Conservation (phyloP, 1,140 invertebrate genomes). For the Brachionus sp. region DNA sequence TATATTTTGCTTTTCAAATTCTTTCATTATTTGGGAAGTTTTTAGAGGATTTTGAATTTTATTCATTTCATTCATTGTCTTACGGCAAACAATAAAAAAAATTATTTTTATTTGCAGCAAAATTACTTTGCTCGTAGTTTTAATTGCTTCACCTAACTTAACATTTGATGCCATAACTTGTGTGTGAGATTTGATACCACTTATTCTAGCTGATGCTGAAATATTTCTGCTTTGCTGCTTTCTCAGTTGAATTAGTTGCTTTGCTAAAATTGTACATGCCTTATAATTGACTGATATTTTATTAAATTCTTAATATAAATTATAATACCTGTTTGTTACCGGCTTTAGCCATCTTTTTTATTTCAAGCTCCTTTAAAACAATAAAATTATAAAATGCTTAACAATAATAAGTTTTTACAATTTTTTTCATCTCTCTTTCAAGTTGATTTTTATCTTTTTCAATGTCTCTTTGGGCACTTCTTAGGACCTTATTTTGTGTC, state of each 20-base stretch:
- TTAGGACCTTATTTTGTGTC: slow-evolving; percentile 72
- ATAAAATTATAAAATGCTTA: slow-evolving; percentile 21
- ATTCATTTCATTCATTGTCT: slow-evolving; percentile 81
- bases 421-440: slow-evolving; percentile 82
- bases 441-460: slow-evolving; percentile 74
- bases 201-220: slow-evolving; percentile 70
- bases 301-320: neutral
- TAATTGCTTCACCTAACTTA: slow-evolving; percentile 78
- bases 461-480: slow-evolving; percentile 75
- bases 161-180: slow-evolving; percentile 79
- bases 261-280: slow-evolving; percentile 73
- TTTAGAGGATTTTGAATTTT: slow-evolving; percentile 79
- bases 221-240: slow-evolving; percentile 81
- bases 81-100: neutral
- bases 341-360: slow-evolving; percentile 78
- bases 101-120: neutral
- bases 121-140: slow-evolving; percentile 69
- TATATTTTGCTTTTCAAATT: slow-evolving; percentile 74
- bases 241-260: slow-evolving; percentile 78
- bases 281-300: slow-evolving; percentile 44
- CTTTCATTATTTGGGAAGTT: slow-evolving; percentile 73
- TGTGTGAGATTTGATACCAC: slow-evolving; percentile 74
- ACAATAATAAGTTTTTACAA: slow-evolving; percentile 62
- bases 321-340: slow-evolving; percentile 73
- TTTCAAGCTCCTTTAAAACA: slow-evolving; percentile 72